These are phyloP conservation scores for Cynocephalus volans DNA, from an alignment of 2,113 vertebrate species.

Conservation along the genomic window DNA sequence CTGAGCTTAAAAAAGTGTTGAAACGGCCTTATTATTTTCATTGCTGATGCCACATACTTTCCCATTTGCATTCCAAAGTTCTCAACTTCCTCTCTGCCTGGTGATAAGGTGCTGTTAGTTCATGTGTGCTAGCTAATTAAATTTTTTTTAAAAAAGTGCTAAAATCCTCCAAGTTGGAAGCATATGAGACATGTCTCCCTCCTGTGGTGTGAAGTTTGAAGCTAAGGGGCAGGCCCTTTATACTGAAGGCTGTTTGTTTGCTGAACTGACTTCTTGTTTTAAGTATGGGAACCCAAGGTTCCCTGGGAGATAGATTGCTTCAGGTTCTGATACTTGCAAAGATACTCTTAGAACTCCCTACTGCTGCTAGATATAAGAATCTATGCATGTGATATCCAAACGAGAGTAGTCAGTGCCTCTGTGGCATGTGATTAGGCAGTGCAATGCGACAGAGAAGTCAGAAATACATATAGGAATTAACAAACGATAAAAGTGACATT, in stretches of 20 bases:
- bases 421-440: not conserved
- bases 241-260: not conserved
- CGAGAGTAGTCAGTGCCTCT: not conserved
- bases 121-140: not conserved
- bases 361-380: not conserved
- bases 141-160: constrained; percentile 11
- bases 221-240: not conserved
- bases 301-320: not conserved
- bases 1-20: not conserved
- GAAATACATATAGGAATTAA: not conserved
- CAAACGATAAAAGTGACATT: not conserved
- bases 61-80: not conserved
- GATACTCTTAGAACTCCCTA: not conserved
- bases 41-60: not conserved
- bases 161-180: constrained; percentile 22
- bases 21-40: not conserved
- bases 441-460: not conserved
- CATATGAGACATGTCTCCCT: not conserved
- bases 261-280: not conserved
- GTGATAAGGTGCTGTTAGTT: constrained; percentile 43
- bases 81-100: constrained; percentile 17
- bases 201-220: not conserved
- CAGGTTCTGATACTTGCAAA: not conserved
- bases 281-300: not conserved
- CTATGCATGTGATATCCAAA: not conserved